Evolutionary conservation across 1,140 invertebrate species (phyloP).

Genomic region (Subanguina moxae): DNA sequence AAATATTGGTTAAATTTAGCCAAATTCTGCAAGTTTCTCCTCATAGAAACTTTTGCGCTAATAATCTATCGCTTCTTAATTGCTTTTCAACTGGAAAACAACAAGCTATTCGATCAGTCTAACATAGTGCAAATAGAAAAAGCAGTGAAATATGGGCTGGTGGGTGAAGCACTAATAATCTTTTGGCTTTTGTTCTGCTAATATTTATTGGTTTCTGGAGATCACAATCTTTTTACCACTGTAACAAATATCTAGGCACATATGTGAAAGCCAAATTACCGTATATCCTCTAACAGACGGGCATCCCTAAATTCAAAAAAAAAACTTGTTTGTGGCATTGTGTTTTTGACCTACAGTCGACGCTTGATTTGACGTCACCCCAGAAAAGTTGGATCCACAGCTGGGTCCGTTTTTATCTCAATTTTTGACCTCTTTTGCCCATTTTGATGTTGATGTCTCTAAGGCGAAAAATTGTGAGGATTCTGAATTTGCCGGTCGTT

Average conservation of each 20-base stretch:
- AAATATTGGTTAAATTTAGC: constrained; percentile 1
- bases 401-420: no score
- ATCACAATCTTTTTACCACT: not conserved
- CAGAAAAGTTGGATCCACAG: no score
- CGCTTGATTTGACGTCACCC: no score
- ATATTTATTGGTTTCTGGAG: not conserved
- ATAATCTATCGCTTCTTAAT: constrained; percentile 4
- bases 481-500: no score
- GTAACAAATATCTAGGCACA: not conserved
- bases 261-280: not conserved
- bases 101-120: not conserved
- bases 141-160: constrained; percentile 9
- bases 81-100: not conserved
- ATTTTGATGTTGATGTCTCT: no score
- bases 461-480: no score
- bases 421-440: no score
- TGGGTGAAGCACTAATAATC: constrained; percentile 1
- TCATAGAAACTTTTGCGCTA: constrained; percentile 2
- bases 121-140: not conserved
- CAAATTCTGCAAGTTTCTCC: not conserved
- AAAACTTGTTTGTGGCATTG: no score
- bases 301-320: no score
- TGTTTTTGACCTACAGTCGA: no score
- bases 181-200: constrained; percentile 14
- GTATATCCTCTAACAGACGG: no score